A percentile compares a stretch with the other conserved stretches of the same genome.
phyloP scores from a whole-genome alignment of 2,113 vertebrate species.

The Gopherus evgoodei region DNA sequence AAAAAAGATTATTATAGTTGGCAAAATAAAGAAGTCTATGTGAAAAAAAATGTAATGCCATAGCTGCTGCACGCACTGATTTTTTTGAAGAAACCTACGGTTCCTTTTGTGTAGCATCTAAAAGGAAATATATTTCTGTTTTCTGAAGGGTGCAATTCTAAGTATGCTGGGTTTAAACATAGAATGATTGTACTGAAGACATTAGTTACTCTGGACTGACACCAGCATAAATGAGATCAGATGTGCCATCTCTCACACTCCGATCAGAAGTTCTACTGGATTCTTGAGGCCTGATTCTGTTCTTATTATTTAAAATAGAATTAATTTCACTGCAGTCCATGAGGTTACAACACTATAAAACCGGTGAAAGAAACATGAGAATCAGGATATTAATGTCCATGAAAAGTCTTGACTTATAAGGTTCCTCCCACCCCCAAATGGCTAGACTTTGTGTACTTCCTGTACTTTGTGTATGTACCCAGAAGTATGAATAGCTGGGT shows the following conservation, averaged over 20 bases:
- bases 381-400: background rate
- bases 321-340: background rate
- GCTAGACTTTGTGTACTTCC: background rate
- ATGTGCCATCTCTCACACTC: background rate
- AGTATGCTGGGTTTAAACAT: fast-evolving
- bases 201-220: background rate
- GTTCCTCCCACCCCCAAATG: background rate
- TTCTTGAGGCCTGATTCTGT: background rate
- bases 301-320: background rate
- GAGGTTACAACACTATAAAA: background rate
- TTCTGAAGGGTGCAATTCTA: background rate
- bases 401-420: background rate
- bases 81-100: background rate
- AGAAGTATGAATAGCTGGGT: background rate
- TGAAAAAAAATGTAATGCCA: background rate
- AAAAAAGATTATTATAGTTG: background rate
- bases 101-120: background rate
- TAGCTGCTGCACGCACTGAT: background rate
- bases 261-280: background rate
- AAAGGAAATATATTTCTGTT: background rate
- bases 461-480: fast-evolving
- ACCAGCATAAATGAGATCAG: fast-evolving
- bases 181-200: background rate
- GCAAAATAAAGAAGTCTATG: background rate
- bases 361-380: background rate